Evolutionary conservation across 1,140 invertebrate species (phyloP), one percentile per base, ranked within the genome.

Genomic region (Thaumetopoea pityocampa): DNA sequence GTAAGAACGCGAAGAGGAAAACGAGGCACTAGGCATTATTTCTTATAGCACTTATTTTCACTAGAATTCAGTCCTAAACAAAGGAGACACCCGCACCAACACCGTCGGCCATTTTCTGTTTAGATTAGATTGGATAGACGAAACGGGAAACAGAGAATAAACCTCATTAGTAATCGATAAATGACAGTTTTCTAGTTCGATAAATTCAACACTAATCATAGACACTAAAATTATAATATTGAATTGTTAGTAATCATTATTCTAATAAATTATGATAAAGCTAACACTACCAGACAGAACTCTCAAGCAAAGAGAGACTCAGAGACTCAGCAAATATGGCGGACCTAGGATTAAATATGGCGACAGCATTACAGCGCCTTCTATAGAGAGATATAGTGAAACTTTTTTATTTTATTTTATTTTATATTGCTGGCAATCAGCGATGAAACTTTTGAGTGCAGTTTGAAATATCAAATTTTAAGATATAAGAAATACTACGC

Each of bases 21-120:
- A 94, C 73, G 93, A 94, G 83, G 93, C 93, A 89, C 93, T 94
- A 88, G 93, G 93, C 93, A 95, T 95, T 88, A 91, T 94, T 83
- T 80, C 68, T 78, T 69, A 68, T 72, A 67, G 52, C 73, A 69
- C 67, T 84, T 82, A 77, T 76, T 80, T 78, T 77, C 74, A 80
- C 73, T 73, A 77, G 66, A 86, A 82, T 79, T 69, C 61, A 78
- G 69, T 69, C 59, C 86, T 89, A 89, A 89, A 89, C 88, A 89
- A 89, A 89, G 88, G 85, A 89, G 77, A 86, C 83, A 88, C 85
- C 84, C 81, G 81, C 86, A 88, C 85, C 84, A 86, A 82, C 82
- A 86, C 85, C 80, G 86, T 85, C 87, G 85, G 88, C 89, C 88
- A 89, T 90, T 88, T 90, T 90, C 86, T 87, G 86, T 83, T 86